A percentile compares a stretch with the other conserved stretches of the same genome.
phyloP scores from a whole-genome alignment of 2,888 invertebrate genomes.

The Drosophila mimica region DNA sequence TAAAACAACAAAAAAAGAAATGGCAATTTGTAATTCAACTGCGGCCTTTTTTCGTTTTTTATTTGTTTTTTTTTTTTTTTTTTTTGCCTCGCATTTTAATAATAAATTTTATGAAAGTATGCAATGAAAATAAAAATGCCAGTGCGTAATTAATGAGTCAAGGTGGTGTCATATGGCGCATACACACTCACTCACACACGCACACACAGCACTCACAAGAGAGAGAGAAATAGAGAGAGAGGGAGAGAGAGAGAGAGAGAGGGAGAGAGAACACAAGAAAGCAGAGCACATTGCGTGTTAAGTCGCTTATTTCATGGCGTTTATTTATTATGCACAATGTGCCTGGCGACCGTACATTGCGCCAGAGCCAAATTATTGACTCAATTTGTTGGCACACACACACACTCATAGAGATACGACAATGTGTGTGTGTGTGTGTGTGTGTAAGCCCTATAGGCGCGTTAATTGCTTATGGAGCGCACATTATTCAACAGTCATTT shows the following conservation, averaged over 20 bases:
- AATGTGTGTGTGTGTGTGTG: conserved; percentile 31
- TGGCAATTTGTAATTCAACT: conserved; percentile 63
- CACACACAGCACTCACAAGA: conserved; percentile 11
- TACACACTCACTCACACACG: conserved; percentile 53
- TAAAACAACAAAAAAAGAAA: conserved; percentile 36
- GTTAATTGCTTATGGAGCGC: conserved; percentile 79
- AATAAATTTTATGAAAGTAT: conserved; percentile 80
- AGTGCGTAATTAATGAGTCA: conserved; percentile 80
- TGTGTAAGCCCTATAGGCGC: conserved; percentile 71
- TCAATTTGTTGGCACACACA: conserved; percentile 66
- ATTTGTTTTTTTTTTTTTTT: conserved; percentile 32
- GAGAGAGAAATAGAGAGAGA: conserved; percentile 14
- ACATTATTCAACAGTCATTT: conserved; percentile 80
- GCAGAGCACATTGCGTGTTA: conserved; percentile 73
- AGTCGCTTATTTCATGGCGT: conserved; percentile 81
- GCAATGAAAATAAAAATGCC: conserved; percentile 81
- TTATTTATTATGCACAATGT: conserved; percentile 82
- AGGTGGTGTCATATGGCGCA: conserved; percentile 79
- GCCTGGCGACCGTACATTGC: conserved; percentile 55
- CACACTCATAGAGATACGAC: conserved; percentile 11
- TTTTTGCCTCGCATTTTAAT: conserved; percentile 62
- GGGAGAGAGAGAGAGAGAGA: conserved; percentile 10
- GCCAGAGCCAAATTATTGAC: conserved; percentile 71
- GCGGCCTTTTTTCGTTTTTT: conserved; percentile 12
- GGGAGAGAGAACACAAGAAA: conserved; percentile 16